These are phyloP conservation scores for Ceratitis capitata DNA, from an alignment of 1,140 invertebrate genomes.

Conservation along the genomic window DNA sequence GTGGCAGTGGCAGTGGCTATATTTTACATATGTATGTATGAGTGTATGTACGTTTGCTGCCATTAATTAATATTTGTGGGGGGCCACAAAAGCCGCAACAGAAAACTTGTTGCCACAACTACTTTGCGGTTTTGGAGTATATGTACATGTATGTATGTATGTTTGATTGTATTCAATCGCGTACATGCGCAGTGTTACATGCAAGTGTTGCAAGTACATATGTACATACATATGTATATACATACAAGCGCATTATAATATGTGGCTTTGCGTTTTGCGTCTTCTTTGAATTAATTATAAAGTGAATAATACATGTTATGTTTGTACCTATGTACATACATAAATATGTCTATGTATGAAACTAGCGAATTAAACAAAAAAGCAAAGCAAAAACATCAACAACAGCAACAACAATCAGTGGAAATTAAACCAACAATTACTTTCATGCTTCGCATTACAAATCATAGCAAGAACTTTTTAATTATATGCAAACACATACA, in stretches of 20 bases:
- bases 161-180: neutral
- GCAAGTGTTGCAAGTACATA: neutral
- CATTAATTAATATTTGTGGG: conserved; percentile 36
- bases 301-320: neutral
- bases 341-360: too few species aligned
- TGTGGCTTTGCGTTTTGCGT: neutral
- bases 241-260: neutral
- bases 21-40: neutral
- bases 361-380: neutral
- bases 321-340: neutral
- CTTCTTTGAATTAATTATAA: neutral
- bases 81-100: conserved; percentile 26
- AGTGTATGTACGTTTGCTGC: neutral
- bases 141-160: neutral
- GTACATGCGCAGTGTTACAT: neutral
- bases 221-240: neutral
- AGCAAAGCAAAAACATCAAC: neutral
- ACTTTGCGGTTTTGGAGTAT: neutral
- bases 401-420: neutral
- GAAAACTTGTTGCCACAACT: conserved; percentile 34
- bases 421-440: neutral
- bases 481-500: neutral
- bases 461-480: neutral
- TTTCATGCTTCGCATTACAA: neutral
- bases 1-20: too few species aligned